Evolutionary conservation across 2,113 vertebrate genomes (phyloP).

Genomic region (Anser brachyrhynchus): DNA sequence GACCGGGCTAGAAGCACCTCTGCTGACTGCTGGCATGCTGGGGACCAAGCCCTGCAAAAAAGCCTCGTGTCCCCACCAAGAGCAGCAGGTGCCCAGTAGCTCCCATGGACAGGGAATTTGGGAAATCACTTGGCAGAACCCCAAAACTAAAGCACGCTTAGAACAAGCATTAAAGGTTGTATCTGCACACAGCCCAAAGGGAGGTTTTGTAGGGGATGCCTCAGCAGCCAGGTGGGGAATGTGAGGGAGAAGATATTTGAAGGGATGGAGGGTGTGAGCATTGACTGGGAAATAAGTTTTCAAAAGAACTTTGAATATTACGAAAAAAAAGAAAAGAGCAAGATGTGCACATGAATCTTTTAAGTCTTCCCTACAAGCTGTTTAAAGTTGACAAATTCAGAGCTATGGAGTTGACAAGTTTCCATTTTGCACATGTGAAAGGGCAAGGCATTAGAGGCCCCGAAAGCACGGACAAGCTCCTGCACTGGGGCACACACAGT

Average conservation of each 20-base stretch:
- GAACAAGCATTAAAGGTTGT: background rate
- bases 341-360: background rate
- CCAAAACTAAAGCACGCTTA: fast-evolving
- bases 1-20: background rate
- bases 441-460: background rate
- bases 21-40: fast-evolving
- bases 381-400: background rate
- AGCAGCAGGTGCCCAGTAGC: too few species aligned
- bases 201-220: background rate
- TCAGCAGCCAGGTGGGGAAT: background rate
- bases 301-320: background rate
- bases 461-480: background rate
- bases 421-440: background rate
- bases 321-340: background rate
- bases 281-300: background rate
- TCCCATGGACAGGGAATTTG: background rate
- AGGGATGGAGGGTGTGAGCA: background rate
- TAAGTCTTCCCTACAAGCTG: background rate
- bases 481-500: too few species aligned
- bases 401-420: background rate
- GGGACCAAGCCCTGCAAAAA: background rate
- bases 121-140: background rate
- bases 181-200: background rate
- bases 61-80: fast-evolving
- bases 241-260: background rate